Base-by-base conservation (phyloP, 2,113 vertebrate genomes). In the Trichomycterus rosablanca region DNA sequence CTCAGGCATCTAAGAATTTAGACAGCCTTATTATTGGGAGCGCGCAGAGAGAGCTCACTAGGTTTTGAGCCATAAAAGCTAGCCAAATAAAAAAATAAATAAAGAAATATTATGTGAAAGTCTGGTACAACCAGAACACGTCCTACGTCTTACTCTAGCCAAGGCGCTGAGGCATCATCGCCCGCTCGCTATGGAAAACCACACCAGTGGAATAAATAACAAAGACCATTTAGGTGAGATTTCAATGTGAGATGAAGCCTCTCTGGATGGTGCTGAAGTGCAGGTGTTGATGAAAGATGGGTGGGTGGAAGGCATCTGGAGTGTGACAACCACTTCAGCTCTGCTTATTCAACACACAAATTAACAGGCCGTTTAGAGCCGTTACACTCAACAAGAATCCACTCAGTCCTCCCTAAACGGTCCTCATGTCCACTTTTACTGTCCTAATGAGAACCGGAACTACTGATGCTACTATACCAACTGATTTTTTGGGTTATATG, bases 211-310 rank as follows among this genome's bases (percentile, higher is more conserved):
- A 30, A 3, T 80, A 79, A 74, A 79, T 80, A 79, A 83, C 81
- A 82, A 85, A 60, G 79, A 68, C 71, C 73, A 71, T 67, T 67
- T 72, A 68, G 52, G 80, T 74, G 74, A 80, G 78, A 49, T 75
- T 67, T 72, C 76, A 78, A 81, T 79, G 78, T 49, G 68, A 77
- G 80, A 77, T 85, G 76, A 76, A 85, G 81, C 70, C 54, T 60
- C 82, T 80, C 80, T 84, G 72, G 67, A 82, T 73, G 68, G 77
- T 63, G 65, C 79, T 81, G 65, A 72, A 74, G 72, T 57, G 74
- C 62, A 64, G 59, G 19, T 62, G 63, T 71, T 71, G 49, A 67
- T 68, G 71, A 77, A 59, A 49, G 52, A 66, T 51, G 54, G 64
- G 68, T 53, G 57, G 70, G 64, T 32, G 51, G 46, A 51, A 37